A percentile compares a stretch with the other conserved stretches of the same genome.
These are phyloP conservation scores for Sclerodermus sp. DNA, from an alignment of 2,888 invertebrate species.

Conservation along the genomic window DNA sequence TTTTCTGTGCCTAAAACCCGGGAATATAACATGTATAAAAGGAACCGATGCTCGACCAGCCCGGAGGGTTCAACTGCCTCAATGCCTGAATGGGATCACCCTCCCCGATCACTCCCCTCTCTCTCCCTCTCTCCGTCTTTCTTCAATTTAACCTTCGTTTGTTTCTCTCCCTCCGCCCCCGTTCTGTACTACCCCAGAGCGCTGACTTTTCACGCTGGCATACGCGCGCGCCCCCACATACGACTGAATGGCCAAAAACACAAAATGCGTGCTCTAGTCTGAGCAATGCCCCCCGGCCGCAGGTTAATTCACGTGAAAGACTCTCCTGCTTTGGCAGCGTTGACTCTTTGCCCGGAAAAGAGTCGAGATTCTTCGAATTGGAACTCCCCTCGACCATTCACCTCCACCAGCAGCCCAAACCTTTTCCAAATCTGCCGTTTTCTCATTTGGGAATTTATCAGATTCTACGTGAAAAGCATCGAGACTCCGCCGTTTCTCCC, in stretches of 20 bases:
- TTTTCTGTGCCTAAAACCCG: constrained; percentile 53
- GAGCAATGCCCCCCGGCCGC: background rate
- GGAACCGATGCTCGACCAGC: constrained; percentile 34
- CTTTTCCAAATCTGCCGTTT: too few species aligned
- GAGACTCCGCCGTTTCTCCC: too few species aligned
- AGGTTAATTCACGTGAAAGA: constrained; percentile 41
- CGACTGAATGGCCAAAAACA: constrained; percentile 51
- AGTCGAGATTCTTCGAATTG: constrained; percentile 3
- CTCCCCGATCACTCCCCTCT: constrained; percentile 1
- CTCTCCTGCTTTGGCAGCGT: constrained; percentile 13
- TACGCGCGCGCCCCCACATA: constrained; percentile 19
- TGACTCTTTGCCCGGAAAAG: constrained; percentile 21
- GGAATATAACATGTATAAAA: constrained; percentile 44
- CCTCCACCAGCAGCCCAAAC: too few species aligned
- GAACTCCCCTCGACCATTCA: background rate
- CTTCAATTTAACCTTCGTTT: background rate
- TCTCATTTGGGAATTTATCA: too few species aligned
- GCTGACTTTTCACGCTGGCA: constrained; percentile 5
- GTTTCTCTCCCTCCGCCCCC: constrained; percentile 2
- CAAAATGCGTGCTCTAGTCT: constrained; percentile 35
- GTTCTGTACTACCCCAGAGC: background rate
- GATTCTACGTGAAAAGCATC: too few species aligned
- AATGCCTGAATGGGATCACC: constrained; percentile 36
- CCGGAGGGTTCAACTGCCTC: constrained; percentile 38
- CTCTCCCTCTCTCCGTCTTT: constrained; percentile 4